Conservation (phyloP, 1,140 invertebrate genomes). For the Vollenhovia emeryi region DNA sequence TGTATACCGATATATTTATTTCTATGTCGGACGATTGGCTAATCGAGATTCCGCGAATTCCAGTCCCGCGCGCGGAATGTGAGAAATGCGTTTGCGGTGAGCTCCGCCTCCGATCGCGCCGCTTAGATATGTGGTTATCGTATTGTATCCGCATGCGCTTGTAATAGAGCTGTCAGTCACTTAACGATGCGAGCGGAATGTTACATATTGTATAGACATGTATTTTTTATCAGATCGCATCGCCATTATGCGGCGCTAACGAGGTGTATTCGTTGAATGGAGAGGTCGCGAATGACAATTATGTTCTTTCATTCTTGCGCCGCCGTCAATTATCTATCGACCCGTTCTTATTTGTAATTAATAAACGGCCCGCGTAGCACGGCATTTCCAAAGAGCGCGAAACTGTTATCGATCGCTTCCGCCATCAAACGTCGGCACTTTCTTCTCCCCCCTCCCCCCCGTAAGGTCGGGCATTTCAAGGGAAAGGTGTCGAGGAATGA, state of each 20-base stretch:
- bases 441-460: not conserved
- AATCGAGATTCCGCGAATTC: constrained; percentile 59
- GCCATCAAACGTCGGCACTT: constrained; percentile 8
- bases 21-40: constrained; percentile 22
- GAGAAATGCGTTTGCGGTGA: constrained; percentile 44
- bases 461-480: not conserved
- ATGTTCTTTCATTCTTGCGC: not conserved
- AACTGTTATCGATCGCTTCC: constrained; percentile 33
- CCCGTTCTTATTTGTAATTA: constrained; percentile 20
- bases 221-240: not conserved
- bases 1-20: constrained; percentile 29
- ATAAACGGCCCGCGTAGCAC: not conserved
- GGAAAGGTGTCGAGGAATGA: constrained; percentile 50
- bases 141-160: not conserved
- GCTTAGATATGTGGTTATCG: constrained; percentile 37
- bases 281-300: constrained; percentile 11
- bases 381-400: constrained; percentile 19
- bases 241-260: not conserved
- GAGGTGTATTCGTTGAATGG: not conserved
- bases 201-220: not conserved
- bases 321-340: not conserved
- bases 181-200: not conserved
- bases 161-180: constrained; percentile 40
- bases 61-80: constrained; percentile 32
- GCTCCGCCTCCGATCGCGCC: constrained; percentile 9